Conservation (phyloP, 1,140 invertebrate species). For the Drosophila takahashii region DNA sequence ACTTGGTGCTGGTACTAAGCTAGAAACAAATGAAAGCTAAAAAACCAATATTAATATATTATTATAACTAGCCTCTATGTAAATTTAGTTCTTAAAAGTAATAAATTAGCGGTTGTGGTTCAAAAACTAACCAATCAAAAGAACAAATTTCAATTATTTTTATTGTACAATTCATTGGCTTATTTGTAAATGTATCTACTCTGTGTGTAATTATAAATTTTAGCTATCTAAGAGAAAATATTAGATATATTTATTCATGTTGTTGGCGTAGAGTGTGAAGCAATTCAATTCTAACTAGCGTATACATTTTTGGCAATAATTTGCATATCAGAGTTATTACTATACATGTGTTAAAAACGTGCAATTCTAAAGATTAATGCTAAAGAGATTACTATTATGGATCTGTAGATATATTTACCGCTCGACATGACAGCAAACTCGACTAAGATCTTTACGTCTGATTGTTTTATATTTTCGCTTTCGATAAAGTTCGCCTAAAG, state of each 20-base stretch:
- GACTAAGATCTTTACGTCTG: slow-evolving; percentile 25
- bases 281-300: slow-evolving; percentile 29
- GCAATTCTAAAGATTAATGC: slow-evolving; percentile 66
- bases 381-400: slow-evolving; percentile 45
- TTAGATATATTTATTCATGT: slow-evolving; percentile 51
- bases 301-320: slow-evolving; percentile 66
- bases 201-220: slow-evolving; percentile 48
- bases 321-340: slow-evolving; percentile 68
- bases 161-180: slow-evolving; percentile 35
- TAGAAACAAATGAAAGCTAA: slow-evolving; percentile 40
- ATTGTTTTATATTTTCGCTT: slow-evolving; percentile 28
- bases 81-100: slow-evolving; percentile 39
- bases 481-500: slow-evolving; percentile 63
- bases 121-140: slow-evolving; percentile 31
- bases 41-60: slow-evolving; percentile 22
- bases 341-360: slow-evolving; percentile 52
- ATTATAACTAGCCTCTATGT: slow-evolving; percentile 36
- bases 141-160: slow-evolving; percentile 49
- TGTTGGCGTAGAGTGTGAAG: slow-evolving; percentile 47
- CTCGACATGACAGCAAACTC: slow-evolving; percentile 32
- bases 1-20: slow-evolving; percentile 69
- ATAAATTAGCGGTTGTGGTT: slow-evolving; percentile 55
- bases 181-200: slow-evolving; percentile 38
- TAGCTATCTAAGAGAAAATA: slow-evolving; percentile 36
- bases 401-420: slow-evolving; percentile 14